Conservation (phyloP, 2,888 invertebrate genomes). For the Tholera decimalis region DNA sequence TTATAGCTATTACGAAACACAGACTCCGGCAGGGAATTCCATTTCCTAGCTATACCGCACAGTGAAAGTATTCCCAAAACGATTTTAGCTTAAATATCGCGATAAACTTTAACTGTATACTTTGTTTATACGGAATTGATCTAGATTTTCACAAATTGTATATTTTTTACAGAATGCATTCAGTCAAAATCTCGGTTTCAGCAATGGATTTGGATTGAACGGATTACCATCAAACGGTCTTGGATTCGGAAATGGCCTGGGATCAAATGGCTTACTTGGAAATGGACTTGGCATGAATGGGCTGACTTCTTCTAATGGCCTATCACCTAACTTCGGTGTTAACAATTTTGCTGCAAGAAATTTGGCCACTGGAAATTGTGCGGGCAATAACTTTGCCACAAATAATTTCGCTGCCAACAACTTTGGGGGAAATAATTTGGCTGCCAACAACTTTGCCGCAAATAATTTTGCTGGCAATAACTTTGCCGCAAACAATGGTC, state of each 20-base stretch:
- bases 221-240: constrained; percentile 50
- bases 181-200: constrained; percentile 58
- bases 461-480: constrained; percentile 26
- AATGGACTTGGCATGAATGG: constrained; percentile 22
- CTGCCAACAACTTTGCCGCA: constrained; percentile 7
- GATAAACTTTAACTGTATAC: no score
- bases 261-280: constrained; percentile 11
- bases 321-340: constrained; percentile 35
- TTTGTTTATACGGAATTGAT: no score
- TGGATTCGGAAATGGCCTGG: constrained; percentile 39
- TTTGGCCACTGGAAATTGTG: constrained; percentile 34
- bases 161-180: constrained; percentile 60
- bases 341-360: constrained; percentile 39
- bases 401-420: no score
- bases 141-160: no score
- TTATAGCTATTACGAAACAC: no score
- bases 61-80: no score
- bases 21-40: no score
- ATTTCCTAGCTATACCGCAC: no score
- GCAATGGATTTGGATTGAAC: constrained; percentile 60
- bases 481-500: no score
- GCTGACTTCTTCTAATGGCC: not conserved
- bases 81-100: no score
- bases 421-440: no score
- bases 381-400: constrained; percentile 25